Evolutionary conservation across 30 jellyfish, hydroid and myxozoan genomes (phyloP).

Genomic region (Mastigias papua): DNA sequence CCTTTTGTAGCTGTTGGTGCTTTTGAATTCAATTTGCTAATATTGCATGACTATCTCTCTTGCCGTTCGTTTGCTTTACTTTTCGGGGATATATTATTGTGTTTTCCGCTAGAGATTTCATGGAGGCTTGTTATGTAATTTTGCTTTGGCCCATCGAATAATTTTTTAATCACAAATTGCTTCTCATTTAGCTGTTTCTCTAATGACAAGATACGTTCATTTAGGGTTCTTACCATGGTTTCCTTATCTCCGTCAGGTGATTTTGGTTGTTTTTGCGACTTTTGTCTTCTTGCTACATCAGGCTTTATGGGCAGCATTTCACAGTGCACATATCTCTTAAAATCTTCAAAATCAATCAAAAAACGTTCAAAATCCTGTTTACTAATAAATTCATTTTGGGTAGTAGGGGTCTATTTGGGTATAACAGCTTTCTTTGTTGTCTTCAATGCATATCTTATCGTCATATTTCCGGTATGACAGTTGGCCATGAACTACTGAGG

Average conservation of each 20-base stretch:
- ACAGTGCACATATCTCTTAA: slow-evolving; percentile 6
- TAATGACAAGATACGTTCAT: background rate
- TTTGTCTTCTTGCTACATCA: slow-evolving; percentile 17
- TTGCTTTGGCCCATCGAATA: slow-evolving; percentile 15
- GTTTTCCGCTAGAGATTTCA: background rate
- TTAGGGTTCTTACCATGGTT: background rate
- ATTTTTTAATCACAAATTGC: background rate
- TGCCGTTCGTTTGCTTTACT: background rate
- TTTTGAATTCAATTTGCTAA: too few relatives aligned
- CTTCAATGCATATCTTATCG: background rate
- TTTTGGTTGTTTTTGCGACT: background rate
- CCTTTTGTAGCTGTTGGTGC: background rate
- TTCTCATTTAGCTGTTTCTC: slow-evolving; percentile 23
- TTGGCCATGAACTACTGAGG: background rate
- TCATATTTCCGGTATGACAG: background rate
- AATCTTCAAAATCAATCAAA: background rate
- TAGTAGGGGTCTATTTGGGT: slow-evolving; percentile 21
- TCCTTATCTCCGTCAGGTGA: background rate
- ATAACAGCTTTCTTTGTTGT: background rate
- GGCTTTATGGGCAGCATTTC: slow-evolving; percentile 20
- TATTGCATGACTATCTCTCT: background rate
- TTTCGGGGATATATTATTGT: background rate
- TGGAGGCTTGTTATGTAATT: background rate
- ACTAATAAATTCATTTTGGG: background rate
- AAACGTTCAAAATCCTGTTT: background rate